Evolutionary conservation across 2,113 vertebrate species (phyloP), one percentile per base, ranked within the genome.

Genomic region (Vulpes ferrilata): DNA sequence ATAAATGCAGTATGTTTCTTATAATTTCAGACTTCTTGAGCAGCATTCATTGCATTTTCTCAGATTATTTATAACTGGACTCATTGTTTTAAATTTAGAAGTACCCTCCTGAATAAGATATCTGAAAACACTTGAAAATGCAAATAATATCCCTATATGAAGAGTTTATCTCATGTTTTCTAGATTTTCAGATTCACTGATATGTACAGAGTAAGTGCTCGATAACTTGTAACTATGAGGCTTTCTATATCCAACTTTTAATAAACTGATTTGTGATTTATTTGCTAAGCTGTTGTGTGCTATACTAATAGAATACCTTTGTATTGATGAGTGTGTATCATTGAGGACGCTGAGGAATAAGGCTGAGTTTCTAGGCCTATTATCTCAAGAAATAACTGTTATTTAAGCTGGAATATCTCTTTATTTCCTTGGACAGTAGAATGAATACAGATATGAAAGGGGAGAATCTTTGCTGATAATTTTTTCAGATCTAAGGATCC

Each of bases 341-440:
- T 1, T 65, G 8, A 65, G 17, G 30, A 8, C n/a, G 8, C 0
- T 1, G 11, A 32, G 5, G 11, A 53, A 30, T 4, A 4, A 35
- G 25, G 7, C 81, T 71, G 53, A 9, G 3, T 23, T 43, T 12
- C n/a, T 27, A 88, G 12, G 15, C 2, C 32, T 83, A 0, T 65
- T 64, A 11, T 20, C 69, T 74, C 59, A 64, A 62, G 53, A 23
- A 62, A 51, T 25, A 57, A 1, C 30, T 43, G 0, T 55, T 90
- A 12, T 22, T 8, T 20, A 25, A 2, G 11, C 3, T 32, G 51
- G 11, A 74, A 8, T 1, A 4, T 27, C 11, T 43, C n/a, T 82
- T 59, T 10, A 51, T n/a, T 5, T 48, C 22, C 11, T 22, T n/a
- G 6, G 7, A 10, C 32, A n/a, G 7, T 5, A 67, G 60, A 25